Conservation (phyloP, 2,113 vertebrate species). For the Chrysemys picta region DNA sequence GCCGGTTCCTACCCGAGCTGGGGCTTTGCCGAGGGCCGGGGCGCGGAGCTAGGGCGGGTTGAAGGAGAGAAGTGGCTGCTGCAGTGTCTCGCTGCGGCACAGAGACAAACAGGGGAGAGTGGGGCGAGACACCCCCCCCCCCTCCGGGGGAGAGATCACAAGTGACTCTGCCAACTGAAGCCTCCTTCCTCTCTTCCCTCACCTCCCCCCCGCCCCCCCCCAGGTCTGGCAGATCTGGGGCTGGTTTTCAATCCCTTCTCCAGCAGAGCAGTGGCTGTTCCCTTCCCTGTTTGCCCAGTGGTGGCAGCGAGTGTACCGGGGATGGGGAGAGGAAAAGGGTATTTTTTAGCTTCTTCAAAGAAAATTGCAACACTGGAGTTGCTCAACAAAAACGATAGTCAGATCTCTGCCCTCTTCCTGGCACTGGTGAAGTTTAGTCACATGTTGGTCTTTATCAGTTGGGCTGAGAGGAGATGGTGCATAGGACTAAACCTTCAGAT, state of each 20-base stretch:
- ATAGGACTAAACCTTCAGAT: background rate
- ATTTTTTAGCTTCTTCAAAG: background rate
- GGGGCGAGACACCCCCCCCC: too few species aligned
- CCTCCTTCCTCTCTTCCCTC: too few species aligned
- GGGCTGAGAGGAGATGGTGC: background rate
- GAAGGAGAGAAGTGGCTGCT: background rate
- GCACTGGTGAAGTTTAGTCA: slow-evolving; percentile 2
- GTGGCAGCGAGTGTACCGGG: background rate
- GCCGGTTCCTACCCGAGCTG: too few species aligned
- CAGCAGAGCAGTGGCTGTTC: background rate
- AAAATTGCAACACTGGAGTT: slow-evolving; percentile 40
- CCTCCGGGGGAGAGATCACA: too few species aligned
- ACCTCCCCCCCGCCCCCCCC: too few species aligned
- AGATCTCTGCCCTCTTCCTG: background rate
- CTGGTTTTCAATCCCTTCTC: background rate
- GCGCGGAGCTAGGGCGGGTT: too few species aligned
- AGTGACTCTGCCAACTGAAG: too few species aligned
- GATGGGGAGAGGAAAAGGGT: background rate
- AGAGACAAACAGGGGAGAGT: too few species aligned
- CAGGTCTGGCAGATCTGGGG: too few species aligned
- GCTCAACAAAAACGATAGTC: slow-evolving; percentile 21
- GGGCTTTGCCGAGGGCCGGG: too few species aligned
- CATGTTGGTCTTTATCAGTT: background rate
- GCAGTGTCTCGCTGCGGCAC: background rate
- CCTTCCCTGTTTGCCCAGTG: too few species aligned